These are phyloP conservation scores for Heterotis niloticus DNA, from an alignment of 2,113 vertebrate genomes.

Conservation along the genomic window DNA sequence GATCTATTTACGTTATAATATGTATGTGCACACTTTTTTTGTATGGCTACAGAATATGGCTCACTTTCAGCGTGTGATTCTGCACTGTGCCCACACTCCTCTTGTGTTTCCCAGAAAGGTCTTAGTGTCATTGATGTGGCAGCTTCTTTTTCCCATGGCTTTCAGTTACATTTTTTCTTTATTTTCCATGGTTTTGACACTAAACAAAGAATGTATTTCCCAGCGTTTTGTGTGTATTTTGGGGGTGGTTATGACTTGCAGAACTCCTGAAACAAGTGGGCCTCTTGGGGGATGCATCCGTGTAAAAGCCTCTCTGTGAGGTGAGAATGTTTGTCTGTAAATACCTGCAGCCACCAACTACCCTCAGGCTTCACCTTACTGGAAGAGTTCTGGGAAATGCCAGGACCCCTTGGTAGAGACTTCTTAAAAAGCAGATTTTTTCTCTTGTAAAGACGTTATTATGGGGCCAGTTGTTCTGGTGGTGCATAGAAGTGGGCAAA, in stretches of 20 bases:
- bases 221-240: neutral
- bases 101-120: neutral
- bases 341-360: slow-evolving; percentile 12
- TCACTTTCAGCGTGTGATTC: neutral
- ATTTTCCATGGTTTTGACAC: neutral
- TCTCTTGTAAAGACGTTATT: neutral
- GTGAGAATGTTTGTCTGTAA: too few relatives aligned
- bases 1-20: slow-evolving; percentile 36
- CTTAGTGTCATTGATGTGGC: neutral
- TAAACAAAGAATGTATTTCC: neutral
- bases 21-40: slow-evolving; percentile 44
- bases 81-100: neutral
- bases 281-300: too few relatives aligned
- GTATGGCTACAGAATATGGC: slow-evolving; percentile 30
- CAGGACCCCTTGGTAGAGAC: neutral
- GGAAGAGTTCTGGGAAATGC: neutral
- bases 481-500: neutral
- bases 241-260: neutral
- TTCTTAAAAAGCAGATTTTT: neutral
- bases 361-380: neutral
- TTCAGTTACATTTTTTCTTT: neutral
- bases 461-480: neutral
- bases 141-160: neutral
- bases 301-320: neutral
- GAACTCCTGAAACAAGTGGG: too few relatives aligned